phyloP scores from a whole-genome alignment of 2,113 vertebrate genomes.

The Daphoenositta chrysoptera region DNA sequence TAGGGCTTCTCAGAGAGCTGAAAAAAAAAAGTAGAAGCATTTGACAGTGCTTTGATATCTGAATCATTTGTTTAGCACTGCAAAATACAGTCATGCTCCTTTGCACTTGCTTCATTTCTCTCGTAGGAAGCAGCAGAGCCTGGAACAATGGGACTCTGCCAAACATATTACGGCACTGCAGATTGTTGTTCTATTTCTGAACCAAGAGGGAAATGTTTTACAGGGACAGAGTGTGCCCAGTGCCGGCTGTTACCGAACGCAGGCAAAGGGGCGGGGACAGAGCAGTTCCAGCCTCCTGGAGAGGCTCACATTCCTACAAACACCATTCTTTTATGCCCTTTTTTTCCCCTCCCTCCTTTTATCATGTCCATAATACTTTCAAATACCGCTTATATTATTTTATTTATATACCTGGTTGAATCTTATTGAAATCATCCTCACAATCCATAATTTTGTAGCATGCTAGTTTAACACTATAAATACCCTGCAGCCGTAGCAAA shows the following conservation, averaged over 20 bases:
- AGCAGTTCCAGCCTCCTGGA: neutral
- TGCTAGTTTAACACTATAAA: neutral
- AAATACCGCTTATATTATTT: neutral
- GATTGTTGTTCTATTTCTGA: slow-evolving; percentile 52
- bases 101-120: neutral
- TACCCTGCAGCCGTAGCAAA: neutral
- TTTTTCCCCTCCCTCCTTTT: too few species aligned
- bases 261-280: neutral
- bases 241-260: neutral
- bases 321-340: neutral
- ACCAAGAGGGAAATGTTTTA: neutral
- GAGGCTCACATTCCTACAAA: neutral
- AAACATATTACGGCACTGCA: neutral
- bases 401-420: neutral
- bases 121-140: neutral
- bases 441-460: neutral
- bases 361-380: neutral
- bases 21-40: neutral
- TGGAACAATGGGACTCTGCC: slow-evolving; percentile 32
- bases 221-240: slow-evolving; percentile 7
- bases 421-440: neutral
- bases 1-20: neutral
- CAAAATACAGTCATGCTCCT: neutral
- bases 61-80: slow-evolving; percentile 15
- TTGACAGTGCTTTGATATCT: neutral